These are phyloP conservation scores for Agrotis ipsilon DNA, from an alignment of 2,888 invertebrate species.

Conservation along the genomic window DNA sequence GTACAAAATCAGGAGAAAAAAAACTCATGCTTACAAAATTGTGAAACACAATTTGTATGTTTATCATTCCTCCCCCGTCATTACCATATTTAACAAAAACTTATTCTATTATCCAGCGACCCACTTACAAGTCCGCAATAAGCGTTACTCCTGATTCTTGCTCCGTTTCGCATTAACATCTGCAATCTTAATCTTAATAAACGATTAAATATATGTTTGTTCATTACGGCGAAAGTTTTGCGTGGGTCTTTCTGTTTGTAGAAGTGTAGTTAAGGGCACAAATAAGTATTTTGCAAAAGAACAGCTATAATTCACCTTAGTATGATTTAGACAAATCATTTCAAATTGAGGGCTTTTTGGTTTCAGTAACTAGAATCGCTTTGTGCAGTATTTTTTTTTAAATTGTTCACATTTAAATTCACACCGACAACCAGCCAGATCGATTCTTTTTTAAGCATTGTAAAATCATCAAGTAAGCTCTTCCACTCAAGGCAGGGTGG, in stretches of 20 bases:
- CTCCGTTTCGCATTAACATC: constrained; percentile 48
- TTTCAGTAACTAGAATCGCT: too few relatives aligned
- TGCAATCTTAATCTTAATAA: constrained; percentile 58
- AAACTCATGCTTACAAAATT: not conserved
- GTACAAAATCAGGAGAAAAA: not conserved
- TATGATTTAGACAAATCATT: too few relatives aligned
- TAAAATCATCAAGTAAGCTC: too few relatives aligned
- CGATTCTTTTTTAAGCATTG: too few relatives aligned
- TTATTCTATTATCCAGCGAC: constrained; percentile 44
- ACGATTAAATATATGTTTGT: constrained; percentile 58
- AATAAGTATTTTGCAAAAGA: too few relatives aligned
- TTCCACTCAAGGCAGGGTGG: too few relatives aligned
- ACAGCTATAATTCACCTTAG: too few relatives aligned
- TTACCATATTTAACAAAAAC: constrained; percentile 39
- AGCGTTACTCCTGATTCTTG: constrained; percentile 46
- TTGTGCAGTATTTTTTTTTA: too few relatives aligned
- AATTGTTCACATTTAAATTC: too few relatives aligned
- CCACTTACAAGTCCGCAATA: constrained; percentile 57
- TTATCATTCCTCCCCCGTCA: constrained; percentile 6
- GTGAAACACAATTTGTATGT: not conserved
- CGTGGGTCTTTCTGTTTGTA: constrained; percentile 24
- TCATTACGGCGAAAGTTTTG: constrained; percentile 52
- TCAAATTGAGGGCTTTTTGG: too few relatives aligned
- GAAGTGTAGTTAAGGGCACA: too few relatives aligned
- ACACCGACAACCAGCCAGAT: too few relatives aligned